A percentile compares a stretch with the other conserved stretches of the same genome.
Conservation (phyloP, 1,140 invertebrate genomes). For the Eciton burchellii region DNA sequence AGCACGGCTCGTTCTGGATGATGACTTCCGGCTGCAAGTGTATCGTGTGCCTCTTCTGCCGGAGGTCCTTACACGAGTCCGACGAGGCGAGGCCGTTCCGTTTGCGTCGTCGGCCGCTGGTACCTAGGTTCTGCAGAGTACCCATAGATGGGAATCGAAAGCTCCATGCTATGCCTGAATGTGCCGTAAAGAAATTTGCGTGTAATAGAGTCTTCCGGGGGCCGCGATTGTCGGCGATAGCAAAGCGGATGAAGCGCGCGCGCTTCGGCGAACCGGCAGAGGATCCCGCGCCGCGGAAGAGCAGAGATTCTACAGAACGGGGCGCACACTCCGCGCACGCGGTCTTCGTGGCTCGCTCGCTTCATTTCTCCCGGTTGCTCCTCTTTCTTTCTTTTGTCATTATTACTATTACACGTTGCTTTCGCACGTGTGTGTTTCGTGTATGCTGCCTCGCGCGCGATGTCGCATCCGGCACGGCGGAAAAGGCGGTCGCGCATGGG, state of each 20-base stretch:
- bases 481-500: conserved; percentile 37
- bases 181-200: conserved; percentile 38
- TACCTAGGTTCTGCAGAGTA: conserved; percentile 76
- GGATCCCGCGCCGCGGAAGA: too few relatives aligned
- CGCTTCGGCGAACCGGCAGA: too few relatives aligned
- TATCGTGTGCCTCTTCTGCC: conserved; percentile 74
- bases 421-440: too few relatives aligned
- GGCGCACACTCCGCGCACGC: conserved; percentile 30
- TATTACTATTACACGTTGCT: too few relatives aligned
- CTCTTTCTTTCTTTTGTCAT: too few relatives aligned
- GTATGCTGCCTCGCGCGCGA: conserved; percentile 21
- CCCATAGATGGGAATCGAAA: conserved; percentile 82
- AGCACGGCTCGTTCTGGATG: conserved; percentile 70
- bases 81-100: conserved; percentile 70
- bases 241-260: too few relatives aligned
- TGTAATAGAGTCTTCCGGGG: too few relatives aligned
- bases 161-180: conserved; percentile 83
- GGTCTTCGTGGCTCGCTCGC: too few relatives aligned
- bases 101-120: conserved; percentile 74
- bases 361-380: not conserved
- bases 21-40: conserved; percentile 75
- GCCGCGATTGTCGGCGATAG: too few relatives aligned
- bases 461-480: too few relatives aligned
- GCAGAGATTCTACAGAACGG: conserved; percentile 36
- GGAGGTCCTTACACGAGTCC: conserved; percentile 73